Evolutionary conservation across 37 sponge, comb jelly and placozoan species (phyloP).

Genomic region (Axinella damicornis): DNA sequence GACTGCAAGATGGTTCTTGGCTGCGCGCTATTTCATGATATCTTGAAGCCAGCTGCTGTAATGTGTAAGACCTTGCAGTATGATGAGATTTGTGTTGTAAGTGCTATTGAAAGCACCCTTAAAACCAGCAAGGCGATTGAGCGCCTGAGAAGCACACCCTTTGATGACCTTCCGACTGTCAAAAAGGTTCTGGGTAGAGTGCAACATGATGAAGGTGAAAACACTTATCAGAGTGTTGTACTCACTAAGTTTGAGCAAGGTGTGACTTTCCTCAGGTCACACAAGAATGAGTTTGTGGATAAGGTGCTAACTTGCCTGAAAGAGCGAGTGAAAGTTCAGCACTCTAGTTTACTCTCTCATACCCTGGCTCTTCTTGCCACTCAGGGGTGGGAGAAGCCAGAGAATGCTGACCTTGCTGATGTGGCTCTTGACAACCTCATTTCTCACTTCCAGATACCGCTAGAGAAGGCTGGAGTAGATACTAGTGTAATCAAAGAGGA

Average conservation of each 20-base stretch:
- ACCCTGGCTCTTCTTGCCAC: conserved; percentile 43
- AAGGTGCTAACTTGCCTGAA: conserved; percentile 22
- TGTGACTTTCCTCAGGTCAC: conserved; percentile 7
- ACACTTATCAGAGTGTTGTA: background rate
- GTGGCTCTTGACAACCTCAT: conserved; percentile 35
- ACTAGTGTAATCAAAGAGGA: conserved; percentile 30
- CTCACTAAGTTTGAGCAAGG: background rate
- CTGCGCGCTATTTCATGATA: conserved; percentile 54
- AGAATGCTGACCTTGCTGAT: conserved; percentile 23
- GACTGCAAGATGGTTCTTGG: conserved; percentile 30
- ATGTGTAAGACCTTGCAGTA: conserved; percentile 2
- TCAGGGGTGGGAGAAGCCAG: conserved; percentile 49
- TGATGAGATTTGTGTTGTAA: conserved; percentile 36
- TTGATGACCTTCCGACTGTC: conserved; percentile 41
- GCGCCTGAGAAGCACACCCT: conserved; percentile 5
- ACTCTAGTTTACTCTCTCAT: conserved; percentile 43
- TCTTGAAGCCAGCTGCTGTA: conserved; percentile 50
- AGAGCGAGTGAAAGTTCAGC: conserved; percentile 21
- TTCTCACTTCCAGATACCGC: conserved; percentile 22
- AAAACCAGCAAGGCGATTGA: conserved; percentile 52
- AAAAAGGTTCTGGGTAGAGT: background rate
- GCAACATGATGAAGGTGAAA: too few relatives aligned
- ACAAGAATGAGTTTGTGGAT: conserved; percentile 24
- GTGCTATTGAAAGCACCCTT: conserved; percentile 55
- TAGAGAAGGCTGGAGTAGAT: conserved; percentile 48